phyloP scores from a whole-genome alignment of 2,797 vertebrate genomes.

The Eleutherodactylus coqui region DNA sequence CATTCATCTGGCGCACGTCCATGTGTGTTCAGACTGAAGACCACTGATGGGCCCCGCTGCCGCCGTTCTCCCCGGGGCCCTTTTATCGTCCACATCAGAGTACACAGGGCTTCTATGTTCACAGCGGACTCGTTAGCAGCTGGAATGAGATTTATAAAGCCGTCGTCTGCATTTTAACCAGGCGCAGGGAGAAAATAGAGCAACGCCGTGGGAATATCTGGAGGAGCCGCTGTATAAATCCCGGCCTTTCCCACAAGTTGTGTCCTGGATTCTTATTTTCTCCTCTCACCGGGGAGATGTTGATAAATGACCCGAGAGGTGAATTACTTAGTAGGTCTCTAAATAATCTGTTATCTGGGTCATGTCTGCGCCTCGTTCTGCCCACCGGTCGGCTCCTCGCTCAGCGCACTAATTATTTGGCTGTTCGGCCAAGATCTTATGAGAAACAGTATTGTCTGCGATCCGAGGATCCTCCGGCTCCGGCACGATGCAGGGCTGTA shows the following conservation, averaged over 20 bases:
- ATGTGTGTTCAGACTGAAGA: not conserved
- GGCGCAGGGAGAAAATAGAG: constrained; percentile 12
- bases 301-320: constrained; percentile 43
- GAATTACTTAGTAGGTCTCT: constrained; percentile 31
- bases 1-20: not conserved
- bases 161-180: constrained; percentile 11
- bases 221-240: not conserved
- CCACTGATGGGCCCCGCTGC: not conserved
- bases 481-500: not conserved
- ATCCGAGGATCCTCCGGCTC: not conserved
- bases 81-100: not conserved
- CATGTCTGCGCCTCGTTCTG: not conserved
- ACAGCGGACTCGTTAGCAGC: not conserved
- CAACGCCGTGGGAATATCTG: not conserved
- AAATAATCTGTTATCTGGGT: constrained; percentile 47
- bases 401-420: constrained; percentile 2
- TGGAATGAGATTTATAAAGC: constrained; percentile 1
- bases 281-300: not conserved
- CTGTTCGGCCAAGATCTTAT: not conserved
- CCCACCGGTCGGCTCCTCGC: not conserved
- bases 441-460: not conserved
- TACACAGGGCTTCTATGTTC: not conserved
- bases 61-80: not conserved
- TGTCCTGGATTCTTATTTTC: not conserved
- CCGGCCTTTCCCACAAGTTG: not conserved